phyloP scores from a whole-genome alignment of 2,113 vertebrate genomes.

The Columba livia region DNA sequence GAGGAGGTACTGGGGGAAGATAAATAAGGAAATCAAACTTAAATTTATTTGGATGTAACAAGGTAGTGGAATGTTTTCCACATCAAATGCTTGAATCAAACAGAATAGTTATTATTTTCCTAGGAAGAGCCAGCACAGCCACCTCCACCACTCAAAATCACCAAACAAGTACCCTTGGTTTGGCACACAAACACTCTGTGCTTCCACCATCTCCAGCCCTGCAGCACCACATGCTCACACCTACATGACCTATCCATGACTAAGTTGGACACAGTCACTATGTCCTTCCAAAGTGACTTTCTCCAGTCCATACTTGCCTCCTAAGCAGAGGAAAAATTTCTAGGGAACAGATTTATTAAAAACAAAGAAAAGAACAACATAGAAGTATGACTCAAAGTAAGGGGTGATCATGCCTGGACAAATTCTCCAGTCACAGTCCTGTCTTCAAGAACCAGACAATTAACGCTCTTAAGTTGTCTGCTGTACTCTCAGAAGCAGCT shows the following conservation, averaged over 20 bases:
- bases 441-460: not conserved
- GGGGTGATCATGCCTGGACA: constrained; percentile 14
- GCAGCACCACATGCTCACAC: not conserved
- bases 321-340: not conserved
- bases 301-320: not conserved
- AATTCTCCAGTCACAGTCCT: constrained; percentile 25
- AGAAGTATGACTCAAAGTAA: not conserved
- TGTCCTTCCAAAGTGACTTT: not conserved
- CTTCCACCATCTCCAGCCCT: not conserved
- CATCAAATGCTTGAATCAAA: not conserved
- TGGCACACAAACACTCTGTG: not conserved
- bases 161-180: not conserved
- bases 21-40: not conserved
- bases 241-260: not conserved
- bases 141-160: not conserved
- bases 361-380: not conserved
- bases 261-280: not conserved
- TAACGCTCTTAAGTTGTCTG: not conserved
- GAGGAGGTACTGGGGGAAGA: not conserved
- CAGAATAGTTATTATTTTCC: not conserved
- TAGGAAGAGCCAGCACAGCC: not conserved
- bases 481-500: not conserved
- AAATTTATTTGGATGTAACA: not conserved
- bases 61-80: not conserved
- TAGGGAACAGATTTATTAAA: not conserved